Percentiles rank a stretch among this genome's conserved stretches.
phyloP scores from a whole-genome alignment of 2,888 invertebrate species.

The Oligia fasciuncula region DNA sequence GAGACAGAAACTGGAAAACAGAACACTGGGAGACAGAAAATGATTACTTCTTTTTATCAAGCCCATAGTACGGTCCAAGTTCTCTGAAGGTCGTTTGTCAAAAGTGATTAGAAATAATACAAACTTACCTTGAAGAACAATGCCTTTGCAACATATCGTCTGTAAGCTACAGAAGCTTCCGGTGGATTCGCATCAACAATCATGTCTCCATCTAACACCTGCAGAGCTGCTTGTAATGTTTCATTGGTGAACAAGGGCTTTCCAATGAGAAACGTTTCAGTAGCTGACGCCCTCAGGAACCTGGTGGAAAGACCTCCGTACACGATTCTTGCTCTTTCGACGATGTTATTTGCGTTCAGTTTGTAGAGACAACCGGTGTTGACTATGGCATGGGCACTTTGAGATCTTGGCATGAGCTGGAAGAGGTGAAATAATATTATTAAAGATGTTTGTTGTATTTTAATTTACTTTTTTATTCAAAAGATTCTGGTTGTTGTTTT shows the following conservation, averaged over 20 bases:
- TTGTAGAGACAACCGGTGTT: constrained; percentile 92
- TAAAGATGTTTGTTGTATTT: neutral
- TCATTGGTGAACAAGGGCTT: constrained; percentile 80
- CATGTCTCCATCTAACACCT: constrained; percentile 73
- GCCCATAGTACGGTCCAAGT: neutral
- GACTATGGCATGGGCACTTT: constrained; percentile 93
- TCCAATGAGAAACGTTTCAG: constrained; percentile 86
- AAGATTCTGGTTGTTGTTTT: neutral
- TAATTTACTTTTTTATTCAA: neutral
- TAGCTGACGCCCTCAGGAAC: constrained; percentile 85
- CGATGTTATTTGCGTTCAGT: constrained; percentile 59
- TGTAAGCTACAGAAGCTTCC: constrained; percentile 89
- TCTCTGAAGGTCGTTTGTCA: neutral
- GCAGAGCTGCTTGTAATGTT: constrained; percentile 79
- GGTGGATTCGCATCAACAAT: constrained; percentile 80
- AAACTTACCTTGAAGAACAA: constrained; percentile 91
- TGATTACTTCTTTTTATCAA: neutral
- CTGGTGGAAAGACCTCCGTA: constrained; percentile 89
- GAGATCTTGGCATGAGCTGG: constrained; percentile 93
- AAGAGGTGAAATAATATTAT: constrained; percentile 34
- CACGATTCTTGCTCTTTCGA: constrained; percentile 85
- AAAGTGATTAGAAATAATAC: neutral
- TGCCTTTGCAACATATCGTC: constrained; percentile 89
- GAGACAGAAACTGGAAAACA: neutral
- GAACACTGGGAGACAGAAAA: too few relatives aligned